Conservation (phyloP, 1,140 invertebrate species). For the Drosophila albomicans region DNA sequence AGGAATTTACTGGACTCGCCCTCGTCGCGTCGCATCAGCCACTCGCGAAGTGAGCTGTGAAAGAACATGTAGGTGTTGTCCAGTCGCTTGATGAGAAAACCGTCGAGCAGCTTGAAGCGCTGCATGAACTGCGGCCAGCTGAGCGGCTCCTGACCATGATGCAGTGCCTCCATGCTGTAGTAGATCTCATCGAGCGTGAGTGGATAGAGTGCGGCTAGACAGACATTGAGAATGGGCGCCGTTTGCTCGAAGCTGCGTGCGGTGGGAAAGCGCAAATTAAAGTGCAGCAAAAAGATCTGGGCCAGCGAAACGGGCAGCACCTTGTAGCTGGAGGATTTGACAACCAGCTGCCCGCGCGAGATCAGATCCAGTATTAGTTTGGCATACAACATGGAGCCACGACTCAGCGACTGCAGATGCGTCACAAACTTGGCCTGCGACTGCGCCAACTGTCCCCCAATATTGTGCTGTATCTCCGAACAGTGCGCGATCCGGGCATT, state of each 20-base stretch:
- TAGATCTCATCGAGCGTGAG: conserved; percentile 96
- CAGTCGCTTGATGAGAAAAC: conserved; percentile 94
- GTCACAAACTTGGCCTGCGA: conserved; percentile 90
- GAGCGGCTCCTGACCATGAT: conserved; percentile 89
- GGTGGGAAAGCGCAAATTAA: conserved; percentile 96
- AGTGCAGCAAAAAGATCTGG: conserved; percentile 96
- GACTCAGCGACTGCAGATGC: conserved; percentile 92
- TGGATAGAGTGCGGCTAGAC: conserved; percentile 95
- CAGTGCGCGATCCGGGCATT: conserved; percentile 92
- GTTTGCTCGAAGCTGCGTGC: conserved; percentile 95
- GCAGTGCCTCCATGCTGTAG: conserved; percentile 95
- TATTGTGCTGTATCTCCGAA: conserved; percentile 92
- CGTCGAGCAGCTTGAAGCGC: conserved; percentile 92
- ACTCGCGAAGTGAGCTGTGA: conserved; percentile 98
- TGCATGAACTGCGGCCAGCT: conserved; percentile 94
- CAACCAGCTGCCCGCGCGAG: conserved; percentile 95
- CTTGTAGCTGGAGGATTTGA: conserved; percentile 97
- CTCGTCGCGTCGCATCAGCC: conserved; percentile 96
- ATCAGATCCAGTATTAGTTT: conserved; percentile 97
- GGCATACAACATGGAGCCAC: conserved; percentile 96
- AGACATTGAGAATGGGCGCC: conserved; percentile 93
- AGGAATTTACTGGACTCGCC: conserved; percentile 95
- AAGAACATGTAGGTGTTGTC: conserved; percentile 98
- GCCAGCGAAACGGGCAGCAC: conserved; percentile 95
- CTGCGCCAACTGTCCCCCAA: conserved; percentile 87